Conservation (phyloP, 2,113 vertebrate genomes). For the Amblyopsis rosae region DNA sequence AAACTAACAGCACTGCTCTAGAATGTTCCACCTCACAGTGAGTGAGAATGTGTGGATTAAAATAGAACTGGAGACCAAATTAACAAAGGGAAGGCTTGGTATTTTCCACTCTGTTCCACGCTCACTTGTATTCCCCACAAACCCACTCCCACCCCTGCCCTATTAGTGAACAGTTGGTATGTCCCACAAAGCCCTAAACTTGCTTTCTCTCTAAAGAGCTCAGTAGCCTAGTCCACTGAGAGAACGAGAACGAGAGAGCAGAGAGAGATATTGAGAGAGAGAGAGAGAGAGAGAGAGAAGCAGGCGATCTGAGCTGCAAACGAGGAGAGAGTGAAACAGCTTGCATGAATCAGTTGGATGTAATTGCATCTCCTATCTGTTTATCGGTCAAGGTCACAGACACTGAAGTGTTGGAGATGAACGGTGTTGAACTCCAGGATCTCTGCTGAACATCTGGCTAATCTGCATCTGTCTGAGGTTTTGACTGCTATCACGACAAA, state of each 20-base stretch:
- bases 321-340: background rate
- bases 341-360: slow-evolving; percentile 25
- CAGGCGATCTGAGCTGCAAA: too few species aligned
- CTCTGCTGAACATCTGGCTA: slow-evolving; percentile 27
- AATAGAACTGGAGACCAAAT: slow-evolving; percentile 38
- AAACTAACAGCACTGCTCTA: background rate
- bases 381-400: background rate
- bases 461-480: slow-evolving; percentile 5
- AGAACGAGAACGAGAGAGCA: background rate
- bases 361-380: background rate
- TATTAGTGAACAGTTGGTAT: slow-evolving; percentile 61
- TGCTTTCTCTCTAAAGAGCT: slow-evolving; percentile 49
- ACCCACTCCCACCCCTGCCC: slow-evolving; percentile 52
- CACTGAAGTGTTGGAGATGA: slow-evolving; percentile 50
- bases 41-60: background rate
- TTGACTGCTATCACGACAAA: background rate
- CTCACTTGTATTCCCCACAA: slow-evolving; percentile 16
- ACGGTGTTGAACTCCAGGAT: slow-evolving; percentile 19
- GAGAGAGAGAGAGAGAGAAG: background rate
- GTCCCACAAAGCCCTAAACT: slow-evolving; percentile 62
- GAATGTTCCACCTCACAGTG: background rate
- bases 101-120: slow-evolving; percentile 61
- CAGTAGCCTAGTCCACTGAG: slow-evolving; percentile 24
- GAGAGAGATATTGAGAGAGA: background rate
- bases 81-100: slow-evolving; percentile 60